Percentiles rank a stretch among this genome's conserved stretches.
Evolutionary conservation across 2,797 vertebrate genomes (phyloP).

Genomic region (Potorous gilbertii): DNA sequence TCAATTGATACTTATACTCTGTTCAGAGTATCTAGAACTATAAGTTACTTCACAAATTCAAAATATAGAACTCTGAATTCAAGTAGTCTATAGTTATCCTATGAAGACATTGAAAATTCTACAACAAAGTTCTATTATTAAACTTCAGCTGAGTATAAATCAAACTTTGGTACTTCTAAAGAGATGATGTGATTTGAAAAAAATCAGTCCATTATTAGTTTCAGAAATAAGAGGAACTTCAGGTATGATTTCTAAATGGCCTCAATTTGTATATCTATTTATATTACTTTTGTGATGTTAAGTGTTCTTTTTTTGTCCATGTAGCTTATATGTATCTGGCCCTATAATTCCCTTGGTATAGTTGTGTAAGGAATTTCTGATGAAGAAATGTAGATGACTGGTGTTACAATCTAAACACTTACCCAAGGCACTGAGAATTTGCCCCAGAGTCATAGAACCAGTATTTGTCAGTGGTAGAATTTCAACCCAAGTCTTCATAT

Average conservation of each 20-base stretch:
- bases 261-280: not conserved
- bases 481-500: not conserved
- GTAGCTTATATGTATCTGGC: not conserved
- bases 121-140: not conserved
- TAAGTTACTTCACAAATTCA: not conserved
- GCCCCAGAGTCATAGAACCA: not conserved
- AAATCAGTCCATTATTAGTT: not conserved
- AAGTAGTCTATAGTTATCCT: not conserved
- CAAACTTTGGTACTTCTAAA: not conserved
- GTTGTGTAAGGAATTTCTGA: not conserved
- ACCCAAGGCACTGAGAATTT: not conserved
- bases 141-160: not conserved
- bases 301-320: not conserved
- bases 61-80: not conserved
- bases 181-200: not conserved
- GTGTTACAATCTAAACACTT: not conserved
- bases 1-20: not conserved
- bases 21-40: not conserved
- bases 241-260: not conserved
- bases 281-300: not conserved
- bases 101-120: not conserved
- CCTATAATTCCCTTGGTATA: not conserved
- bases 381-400: not conserved
- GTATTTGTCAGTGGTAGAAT: not conserved
- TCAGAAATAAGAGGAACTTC: slow-evolving; percentile 40